Conservation (phyloP, 2,113 vertebrate genomes). For the Cryptotis parvus region DNA sequence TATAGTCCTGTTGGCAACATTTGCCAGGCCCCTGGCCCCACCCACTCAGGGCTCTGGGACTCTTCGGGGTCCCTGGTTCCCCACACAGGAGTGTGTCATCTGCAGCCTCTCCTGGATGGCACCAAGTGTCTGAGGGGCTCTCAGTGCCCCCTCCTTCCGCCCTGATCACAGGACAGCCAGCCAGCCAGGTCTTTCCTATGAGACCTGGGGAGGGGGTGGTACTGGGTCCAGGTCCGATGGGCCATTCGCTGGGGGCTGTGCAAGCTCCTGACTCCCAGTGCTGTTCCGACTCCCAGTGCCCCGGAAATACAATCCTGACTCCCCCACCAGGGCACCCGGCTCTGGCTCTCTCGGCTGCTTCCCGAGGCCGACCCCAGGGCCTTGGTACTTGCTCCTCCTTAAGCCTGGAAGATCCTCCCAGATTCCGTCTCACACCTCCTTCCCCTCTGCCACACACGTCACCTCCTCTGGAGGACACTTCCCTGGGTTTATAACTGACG, state of each 20-base stretch:
- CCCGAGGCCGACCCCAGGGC: neutral
- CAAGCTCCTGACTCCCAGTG: neutral
- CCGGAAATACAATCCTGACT: neutral
- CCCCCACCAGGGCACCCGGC: no score
- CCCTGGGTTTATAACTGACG: neutral
- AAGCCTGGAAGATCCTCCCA: neutral
- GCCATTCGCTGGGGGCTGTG: neutral
- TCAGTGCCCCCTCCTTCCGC: rapidly evolving
- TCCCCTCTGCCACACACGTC: neutral
- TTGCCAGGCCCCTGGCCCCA: no score
- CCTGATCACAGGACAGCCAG: neutral
- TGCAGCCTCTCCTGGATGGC: neutral
- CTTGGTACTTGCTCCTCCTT: constrained; percentile 14
- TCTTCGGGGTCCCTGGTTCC: neutral
- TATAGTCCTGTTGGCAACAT: constrained; percentile 33
- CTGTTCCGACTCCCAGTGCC: no score
- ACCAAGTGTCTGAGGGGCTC: no score
- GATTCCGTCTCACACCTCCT: neutral
- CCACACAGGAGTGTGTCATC: neutral
- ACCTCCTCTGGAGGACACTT: neutral
- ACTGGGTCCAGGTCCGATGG: neutral
- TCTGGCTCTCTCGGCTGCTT: neutral
- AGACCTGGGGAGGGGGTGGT: neutral
- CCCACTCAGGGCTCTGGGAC: neutral
- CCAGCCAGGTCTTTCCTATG: neutral